Conservation (phyloP, 1,140 invertebrate species). For the Thrips palmi region DNA sequence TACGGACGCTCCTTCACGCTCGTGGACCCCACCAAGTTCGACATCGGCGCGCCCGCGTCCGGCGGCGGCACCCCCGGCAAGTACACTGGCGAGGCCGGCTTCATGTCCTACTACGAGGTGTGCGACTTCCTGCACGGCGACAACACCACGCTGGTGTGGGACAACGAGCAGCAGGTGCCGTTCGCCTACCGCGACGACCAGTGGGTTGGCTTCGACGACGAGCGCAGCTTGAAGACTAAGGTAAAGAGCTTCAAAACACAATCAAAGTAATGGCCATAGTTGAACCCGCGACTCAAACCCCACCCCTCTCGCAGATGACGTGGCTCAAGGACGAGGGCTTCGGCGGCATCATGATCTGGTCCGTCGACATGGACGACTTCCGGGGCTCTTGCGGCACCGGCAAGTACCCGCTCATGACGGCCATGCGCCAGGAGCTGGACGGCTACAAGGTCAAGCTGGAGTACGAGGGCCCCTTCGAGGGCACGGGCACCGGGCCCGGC, state of each 20-base stretch:
- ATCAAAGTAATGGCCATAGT: too few relatives aligned
- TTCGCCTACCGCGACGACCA: constrained; percentile 82
- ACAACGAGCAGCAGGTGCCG: constrained; percentile 88
- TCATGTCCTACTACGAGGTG: constrained; percentile 87
- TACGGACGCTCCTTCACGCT: constrained; percentile 90
- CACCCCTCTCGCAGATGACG: constrained; percentile 70
- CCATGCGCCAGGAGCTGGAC: constrained; percentile 68
- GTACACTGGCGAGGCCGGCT: constrained; percentile 74
- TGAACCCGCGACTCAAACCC: too few relatives aligned
- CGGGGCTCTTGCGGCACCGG: constrained; percentile 71
- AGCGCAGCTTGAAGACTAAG: constrained; percentile 80
- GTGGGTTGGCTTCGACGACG: constrained; percentile 93
- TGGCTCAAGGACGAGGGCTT: constrained; percentile 89
- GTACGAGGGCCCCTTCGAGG: constrained; percentile 73
- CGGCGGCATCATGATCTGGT: constrained; percentile 96
- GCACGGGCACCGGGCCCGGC: constrained; percentile 36
- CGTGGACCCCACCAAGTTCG: constrained; percentile 71
- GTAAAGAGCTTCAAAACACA: too few relatives aligned
- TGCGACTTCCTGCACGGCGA: constrained; percentile 80
- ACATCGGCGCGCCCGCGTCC: constrained; percentile 78
- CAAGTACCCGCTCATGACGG: constrained; percentile 74
- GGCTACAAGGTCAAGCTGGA: constrained; percentile 70
- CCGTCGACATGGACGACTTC: constrained; percentile 91
- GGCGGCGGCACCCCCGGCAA: constrained; percentile 68
- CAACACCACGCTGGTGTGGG: constrained; percentile 88